Conservation (phyloP, 2,888 invertebrate species). For the Doris montereyensis region DNA sequence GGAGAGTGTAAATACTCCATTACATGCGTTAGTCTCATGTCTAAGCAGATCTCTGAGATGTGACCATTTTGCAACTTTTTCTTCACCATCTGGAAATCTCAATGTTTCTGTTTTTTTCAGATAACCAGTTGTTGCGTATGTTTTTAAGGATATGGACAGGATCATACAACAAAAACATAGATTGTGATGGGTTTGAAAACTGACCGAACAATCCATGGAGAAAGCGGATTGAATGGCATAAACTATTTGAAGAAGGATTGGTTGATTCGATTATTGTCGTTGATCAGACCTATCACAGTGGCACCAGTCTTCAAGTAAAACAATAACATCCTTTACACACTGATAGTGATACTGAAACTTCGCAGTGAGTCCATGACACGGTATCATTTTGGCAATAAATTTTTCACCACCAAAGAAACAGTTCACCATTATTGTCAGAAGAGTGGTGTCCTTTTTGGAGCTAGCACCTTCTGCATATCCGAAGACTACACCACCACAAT, state of each 20-base stretch:
- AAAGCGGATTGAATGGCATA: not conserved
- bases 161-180: not conserved
- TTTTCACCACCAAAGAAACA: not conserved
- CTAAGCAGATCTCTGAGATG: not conserved
- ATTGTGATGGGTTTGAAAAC: not conserved
- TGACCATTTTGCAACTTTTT: not conserved
- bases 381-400: constrained; percentile 6
- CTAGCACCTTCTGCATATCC: not conserved
- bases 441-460: not conserved
- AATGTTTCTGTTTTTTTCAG: constrained; percentile 3
- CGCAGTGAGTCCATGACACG: not conserved
- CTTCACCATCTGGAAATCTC: not conserved
- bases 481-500: constrained; percentile 5
- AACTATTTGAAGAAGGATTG: not conserved
- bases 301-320: not conserved
- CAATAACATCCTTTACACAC: not conserved
- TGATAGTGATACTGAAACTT: not conserved
- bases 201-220: constrained; percentile 1
- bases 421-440: constrained; percentile 2
- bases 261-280: not conserved
- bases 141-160: constrained; percentile 13
- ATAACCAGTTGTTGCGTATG: constrained; percentile 4
- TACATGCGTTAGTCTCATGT: not conserved
- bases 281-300: not conserved
- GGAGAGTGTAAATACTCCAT: constrained; percentile 1